Base-by-base conservation (phyloP, 2,888 invertebrate species). In the Zaprionus bogoriensis region DNA sequence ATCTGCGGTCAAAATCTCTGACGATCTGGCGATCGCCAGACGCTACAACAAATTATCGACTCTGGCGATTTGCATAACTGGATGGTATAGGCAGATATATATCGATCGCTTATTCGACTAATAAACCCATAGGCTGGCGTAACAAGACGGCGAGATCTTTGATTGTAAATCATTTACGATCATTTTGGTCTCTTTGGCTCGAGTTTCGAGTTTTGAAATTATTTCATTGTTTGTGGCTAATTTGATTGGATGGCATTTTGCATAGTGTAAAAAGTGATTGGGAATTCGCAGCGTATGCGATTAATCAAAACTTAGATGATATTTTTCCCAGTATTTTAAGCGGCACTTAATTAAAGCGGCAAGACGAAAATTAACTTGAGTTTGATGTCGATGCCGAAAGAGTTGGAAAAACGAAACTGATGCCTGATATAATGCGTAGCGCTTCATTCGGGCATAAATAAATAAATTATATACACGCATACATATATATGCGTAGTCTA, bases 301-400 rank as follows among this genome's bases (percentile, higher is more conserved):
- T 82, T 82, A 78, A 82, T 82, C 74, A 84, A 72, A 62, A 64
- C 64, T 57, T 60, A 70, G 32, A 36, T 42, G 30, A 14, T 27
- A 47, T 36, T 50, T 7, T 45, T 17, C 17, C 25, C 42, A 10
- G 28, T 44, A 45, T 64, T 57, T 62, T 77, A 77, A 78, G 74
- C 67, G 67, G 67, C 82, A 81, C 79, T 78, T 84, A 76, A 84
- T 81, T 81, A 81, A 78, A 74, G 45, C 48, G 51, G 48, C n/a
- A n/a, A 67, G 38, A 39, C 30, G 42, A 20, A 45, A 73, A 64
- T 66, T 58, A 39, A 57, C 52, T 63, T n/a, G n/a, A n/a, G n/a
- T n/a, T 67, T 53, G 25, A 54, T 48, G 23, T 20, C 30, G 20
- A 38, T 36, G 53, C 23, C 6, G 4, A 47, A 47, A 65, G 38